Evolutionary conservation across 1,140 invertebrate species (phyloP).

Genomic region (Hycleus phaleratus): DNA sequence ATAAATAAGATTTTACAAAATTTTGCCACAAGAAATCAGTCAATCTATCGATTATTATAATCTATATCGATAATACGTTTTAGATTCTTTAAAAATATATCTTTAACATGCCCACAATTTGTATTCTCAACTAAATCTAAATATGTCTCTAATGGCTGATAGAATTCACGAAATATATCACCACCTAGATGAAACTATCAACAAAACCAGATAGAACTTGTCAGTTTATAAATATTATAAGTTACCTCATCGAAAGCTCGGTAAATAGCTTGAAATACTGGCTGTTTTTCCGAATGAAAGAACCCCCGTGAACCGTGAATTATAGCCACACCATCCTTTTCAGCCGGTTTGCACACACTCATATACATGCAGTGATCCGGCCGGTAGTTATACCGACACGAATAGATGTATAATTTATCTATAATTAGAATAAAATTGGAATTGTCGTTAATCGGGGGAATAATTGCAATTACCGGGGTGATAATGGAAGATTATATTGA

Average conservation of each 20-base stretch:
- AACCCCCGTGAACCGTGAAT: constrained; percentile 83
- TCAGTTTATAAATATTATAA: neutral
- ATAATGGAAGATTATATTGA: constrained; percentile 92
- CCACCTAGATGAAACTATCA: constrained; percentile 46
- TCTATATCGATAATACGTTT: constrained; percentile 15
- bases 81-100: constrained; percentile 44
- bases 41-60: too few species aligned
- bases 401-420: constrained; percentile 73
- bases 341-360: constrained; percentile 71
- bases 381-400: constrained; percentile 86
- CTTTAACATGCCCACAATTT: constrained; percentile 46
- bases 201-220: constrained; percentile 14
- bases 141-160: constrained; percentile 41
- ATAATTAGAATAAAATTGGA: constrained; percentile 25
- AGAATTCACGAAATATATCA: constrained; percentile 42
- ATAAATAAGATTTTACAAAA: too few species aligned
- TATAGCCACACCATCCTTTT: constrained; percentile 66
- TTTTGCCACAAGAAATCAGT: too few species aligned
- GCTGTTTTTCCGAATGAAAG: constrained; percentile 79
- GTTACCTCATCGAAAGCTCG: constrained; percentile 57
- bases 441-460: too few species aligned
- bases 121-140: constrained; percentile 38
- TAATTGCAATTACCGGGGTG: constrained; percentile 56
- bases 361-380: constrained; percentile 94
- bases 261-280: constrained; percentile 74